Percentiles rank a stretch among this genome's conserved stretches.
Evolutionary conservation across 1,140 invertebrate genomes (phyloP).

Genomic region (Proctacanthus coquilletti): DNA sequence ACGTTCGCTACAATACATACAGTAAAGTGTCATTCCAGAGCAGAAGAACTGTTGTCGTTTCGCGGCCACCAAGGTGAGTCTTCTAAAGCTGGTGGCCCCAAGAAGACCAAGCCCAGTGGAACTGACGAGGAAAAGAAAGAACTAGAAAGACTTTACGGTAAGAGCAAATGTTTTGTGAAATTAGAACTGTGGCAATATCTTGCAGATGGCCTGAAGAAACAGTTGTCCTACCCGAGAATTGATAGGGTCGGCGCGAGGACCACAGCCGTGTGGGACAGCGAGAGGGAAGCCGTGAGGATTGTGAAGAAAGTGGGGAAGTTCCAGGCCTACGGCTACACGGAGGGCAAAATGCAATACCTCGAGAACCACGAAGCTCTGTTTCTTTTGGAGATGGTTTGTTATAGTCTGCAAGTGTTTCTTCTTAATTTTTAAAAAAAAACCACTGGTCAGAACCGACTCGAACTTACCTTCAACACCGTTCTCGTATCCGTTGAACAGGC

Average conservation of each 20-base stretch:
- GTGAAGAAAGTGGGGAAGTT: conserved; percentile 24
- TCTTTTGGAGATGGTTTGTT: conserved; percentile 17
- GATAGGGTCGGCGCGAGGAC: conserved; percentile 17
- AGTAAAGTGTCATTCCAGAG: no score
- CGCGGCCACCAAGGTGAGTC: no score
- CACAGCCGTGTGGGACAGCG: conserved; percentile 14
- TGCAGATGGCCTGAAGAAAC: conserved; percentile 12
- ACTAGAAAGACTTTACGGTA: no score
- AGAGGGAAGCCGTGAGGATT: conserved; percentile 17
- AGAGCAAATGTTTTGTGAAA: no score
- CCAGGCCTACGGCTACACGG: conserved; percentile 17
- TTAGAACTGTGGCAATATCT: no score
- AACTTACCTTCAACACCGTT: conserved; percentile 14
- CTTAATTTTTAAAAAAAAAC: neutral
- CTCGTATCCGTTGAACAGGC: conserved; percentile 21
- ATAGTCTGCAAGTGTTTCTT: conserved; percentile 1
- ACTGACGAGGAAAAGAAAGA: no score
- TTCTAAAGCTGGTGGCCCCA: no score
- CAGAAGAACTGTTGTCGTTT: no score
- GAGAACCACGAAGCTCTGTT: conserved; percentile 23
- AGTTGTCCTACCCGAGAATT: conserved; percentile 16
- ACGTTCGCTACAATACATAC: no score
- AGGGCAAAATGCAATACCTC: conserved; percentile 13
- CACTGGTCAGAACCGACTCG: conserved; percentile 22
- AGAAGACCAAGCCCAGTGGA: no score